Conservation (phyloP, 2,888 invertebrate species). For the Chromoteleia sp. region DNA sequence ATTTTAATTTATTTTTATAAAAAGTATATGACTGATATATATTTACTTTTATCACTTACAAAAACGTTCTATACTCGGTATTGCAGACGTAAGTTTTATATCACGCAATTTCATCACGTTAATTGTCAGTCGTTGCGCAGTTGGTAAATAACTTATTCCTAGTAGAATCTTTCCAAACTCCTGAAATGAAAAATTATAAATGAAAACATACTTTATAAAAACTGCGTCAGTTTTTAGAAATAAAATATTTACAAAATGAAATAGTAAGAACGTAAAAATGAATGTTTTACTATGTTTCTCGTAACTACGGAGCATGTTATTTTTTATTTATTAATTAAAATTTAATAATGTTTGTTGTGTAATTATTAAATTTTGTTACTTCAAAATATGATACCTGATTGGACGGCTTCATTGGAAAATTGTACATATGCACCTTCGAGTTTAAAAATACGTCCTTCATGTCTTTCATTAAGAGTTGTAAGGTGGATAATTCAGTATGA, state of each 20-base stretch:
- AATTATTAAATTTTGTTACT: too few relatives aligned
- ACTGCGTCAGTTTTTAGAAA: too few relatives aligned
- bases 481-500: conserved; percentile 85
- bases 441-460: conserved; percentile 81
- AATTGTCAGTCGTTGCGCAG: conserved; percentile 85
- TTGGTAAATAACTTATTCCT: conserved; percentile 85
- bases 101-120: conserved; percentile 84
- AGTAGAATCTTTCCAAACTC: conserved; percentile 84
- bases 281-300: too few relatives aligned
- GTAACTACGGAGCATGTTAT: too few relatives aligned
- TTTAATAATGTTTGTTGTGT: too few relatives aligned
- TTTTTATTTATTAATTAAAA: not conserved
- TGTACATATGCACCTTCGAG: conserved; percentile 83
- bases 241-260: too few relatives aligned
- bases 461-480: conserved; percentile 83
- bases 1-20: not conserved
- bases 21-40: not conserved
- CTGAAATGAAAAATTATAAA: too few relatives aligned
- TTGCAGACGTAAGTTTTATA: conserved; percentile 79
- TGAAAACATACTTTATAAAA: too few relatives aligned
- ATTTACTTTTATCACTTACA: conserved; percentile 78
- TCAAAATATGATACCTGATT: conserved; percentile 81
- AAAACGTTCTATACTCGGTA: conserved; percentile 80
- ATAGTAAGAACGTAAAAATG: too few relatives aligned
- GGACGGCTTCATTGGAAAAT: conserved; percentile 83